These are phyloP conservation scores for Virgularia gustaviana DNA, from an alignment of 92 coral and sea anemone species.

Conservation along the genomic window DNA sequence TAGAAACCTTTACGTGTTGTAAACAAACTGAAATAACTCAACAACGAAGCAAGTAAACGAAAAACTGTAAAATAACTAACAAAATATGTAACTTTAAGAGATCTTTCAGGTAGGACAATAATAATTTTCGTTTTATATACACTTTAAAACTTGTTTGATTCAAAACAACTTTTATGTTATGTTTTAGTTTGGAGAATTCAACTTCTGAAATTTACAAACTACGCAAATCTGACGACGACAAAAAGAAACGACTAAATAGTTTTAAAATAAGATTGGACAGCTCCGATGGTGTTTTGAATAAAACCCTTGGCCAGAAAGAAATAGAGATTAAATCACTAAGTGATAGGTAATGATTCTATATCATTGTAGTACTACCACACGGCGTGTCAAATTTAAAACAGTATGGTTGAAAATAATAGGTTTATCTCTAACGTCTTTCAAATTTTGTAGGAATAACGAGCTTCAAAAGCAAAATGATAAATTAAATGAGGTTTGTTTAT, in stretches of 20 bases:
- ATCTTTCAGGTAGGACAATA: no score
- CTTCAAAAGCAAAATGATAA: background rate
- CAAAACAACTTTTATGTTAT: no score
- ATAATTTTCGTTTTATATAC: no score
- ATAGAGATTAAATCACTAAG: slow-evolving; percentile 66
- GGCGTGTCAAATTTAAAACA: no score
- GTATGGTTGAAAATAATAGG: no score
- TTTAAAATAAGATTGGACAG: slow-evolving; percentile 82
- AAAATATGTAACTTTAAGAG: no score
- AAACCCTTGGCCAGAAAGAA: slow-evolving; percentile 72
- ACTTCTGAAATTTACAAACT: slow-evolving; percentile 71
- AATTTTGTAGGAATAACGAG: slow-evolving; percentile 1
- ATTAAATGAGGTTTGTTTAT: slow-evolving; percentile 8
- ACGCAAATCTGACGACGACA: slow-evolving; percentile 65
- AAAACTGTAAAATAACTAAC: no score
- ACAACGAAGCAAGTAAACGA: no score
- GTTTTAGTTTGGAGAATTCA: slow-evolving; percentile 70
- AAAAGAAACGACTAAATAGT: slow-evolving; percentile 68
- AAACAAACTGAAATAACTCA: no score
- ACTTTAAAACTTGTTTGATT: no score
- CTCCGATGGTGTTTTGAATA: slow-evolving; percentile 53
- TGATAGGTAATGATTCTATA: slow-evolving; percentile 68
- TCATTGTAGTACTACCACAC: background rate
- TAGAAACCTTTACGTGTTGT: no score
- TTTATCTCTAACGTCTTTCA: background rate